Evolutionary conservation across 30 jellyfish, hydroid and myxozoan species (phyloP), one percentile per base, ranked within the genome.

Genomic region (Aurelia coerulea): DNA sequence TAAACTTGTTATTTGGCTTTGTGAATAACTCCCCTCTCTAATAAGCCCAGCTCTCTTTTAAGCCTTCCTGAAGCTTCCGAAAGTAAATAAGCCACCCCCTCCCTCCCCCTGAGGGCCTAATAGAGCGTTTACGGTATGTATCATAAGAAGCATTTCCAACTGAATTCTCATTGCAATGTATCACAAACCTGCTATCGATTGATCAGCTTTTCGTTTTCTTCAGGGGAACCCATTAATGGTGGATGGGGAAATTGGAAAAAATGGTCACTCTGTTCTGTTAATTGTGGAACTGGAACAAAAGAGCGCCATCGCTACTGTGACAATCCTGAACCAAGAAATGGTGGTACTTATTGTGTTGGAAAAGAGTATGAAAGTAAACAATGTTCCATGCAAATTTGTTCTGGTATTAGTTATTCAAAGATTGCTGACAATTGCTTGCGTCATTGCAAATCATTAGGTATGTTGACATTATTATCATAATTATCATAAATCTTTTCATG

Each of bases 251-350:
- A 83, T n/a, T 83, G 92, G 92, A 58, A 74, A 0, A n/a, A 8
- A 0, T 83, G 92, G 92, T 70, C 92, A 0, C 19, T 2, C 15
- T 83, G 92, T 23, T 83, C 92, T 18, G 92, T 71, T 5, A 46
- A 83, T 13, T 83, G 92, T 83, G 92, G 92, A 13, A 41, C 18
- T 33, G 92, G 92, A 18, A 60, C 33, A 17, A 34, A 29, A 37
- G 80, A 83, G 49, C 70, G 92, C 59, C 7, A 54, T 60, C 92
- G 92, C 46, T 83, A 83, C 86, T 83, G 92, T 62, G 86, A 83
- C 80, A 83, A 62, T 69, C 92, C 92, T 13, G 53, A 79, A 35
- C 92, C 92, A 11, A 72, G 58, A 67, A 83, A 83, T 62, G 92
- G 92, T 11, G 92, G 92, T 10, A 70, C 17, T 19, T 49, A 71